Percentiles rank a stretch among this genome's conserved stretches.
Evolutionary conservation across 2,888 invertebrate species (phyloP).

Genomic region (Oligia strigilis): DNA sequence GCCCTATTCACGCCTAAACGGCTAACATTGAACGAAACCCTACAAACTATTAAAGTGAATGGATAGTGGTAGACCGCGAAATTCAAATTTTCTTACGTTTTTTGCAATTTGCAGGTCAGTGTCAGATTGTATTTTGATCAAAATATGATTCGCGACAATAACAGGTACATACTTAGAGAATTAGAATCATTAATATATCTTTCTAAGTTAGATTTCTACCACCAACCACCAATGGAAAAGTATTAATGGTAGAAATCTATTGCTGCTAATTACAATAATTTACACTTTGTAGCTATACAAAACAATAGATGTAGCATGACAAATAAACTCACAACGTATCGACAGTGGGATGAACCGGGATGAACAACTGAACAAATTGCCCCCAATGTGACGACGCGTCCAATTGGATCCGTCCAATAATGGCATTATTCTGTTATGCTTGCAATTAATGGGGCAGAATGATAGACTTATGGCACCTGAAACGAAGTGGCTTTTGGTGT

Average conservation of each 20-base stretch:
- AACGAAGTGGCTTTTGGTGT: background rate
- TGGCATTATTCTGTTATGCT: slow-evolving; percentile 42
- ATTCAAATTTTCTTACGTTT: too few relatives aligned
- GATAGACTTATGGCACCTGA: background rate
- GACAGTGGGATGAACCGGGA: slow-evolving; percentile 8
- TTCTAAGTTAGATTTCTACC: too few relatives aligned
- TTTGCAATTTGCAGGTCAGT: too few relatives aligned
- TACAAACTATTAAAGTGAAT: background rate
- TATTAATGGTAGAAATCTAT: too few relatives aligned
- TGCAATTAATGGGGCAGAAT: slow-evolving; percentile 25
- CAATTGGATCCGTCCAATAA: slow-evolving; percentile 41
- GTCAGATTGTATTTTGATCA: too few relatives aligned
- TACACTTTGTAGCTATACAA: background rate
- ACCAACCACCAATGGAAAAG: too few relatives aligned
- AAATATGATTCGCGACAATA: too few relatives aligned
- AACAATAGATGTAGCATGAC: background rate
- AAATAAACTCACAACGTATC: background rate
- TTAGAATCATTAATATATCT: too few relatives aligned
- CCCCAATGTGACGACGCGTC: slow-evolving; percentile 20
- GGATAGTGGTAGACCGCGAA: too few relatives aligned
- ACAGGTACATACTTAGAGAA: too few relatives aligned
- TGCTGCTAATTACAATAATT: background rate
- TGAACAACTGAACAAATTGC: slow-evolving; percentile 24
- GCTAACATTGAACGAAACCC: background rate
- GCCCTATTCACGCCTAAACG: background rate